A percentile compares a stretch with the other conserved stretches of the same genome.
phyloP scores from a whole-genome alignment of 2,113 vertebrate species.

The Dasyprocta punctata region DNA sequence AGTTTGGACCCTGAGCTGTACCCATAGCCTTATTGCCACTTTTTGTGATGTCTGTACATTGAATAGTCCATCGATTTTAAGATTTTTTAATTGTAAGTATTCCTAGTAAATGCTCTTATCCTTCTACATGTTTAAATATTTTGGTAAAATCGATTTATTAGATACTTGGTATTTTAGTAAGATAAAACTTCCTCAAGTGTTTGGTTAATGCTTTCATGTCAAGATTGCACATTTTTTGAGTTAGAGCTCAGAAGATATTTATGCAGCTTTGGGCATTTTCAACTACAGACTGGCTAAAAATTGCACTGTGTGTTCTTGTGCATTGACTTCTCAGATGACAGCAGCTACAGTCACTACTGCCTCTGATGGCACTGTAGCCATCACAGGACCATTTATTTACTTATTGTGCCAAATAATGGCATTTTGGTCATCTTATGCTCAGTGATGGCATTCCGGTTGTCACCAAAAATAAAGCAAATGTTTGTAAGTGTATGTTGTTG shows the following conservation, averaged over 20 bases:
- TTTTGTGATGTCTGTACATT: conserved; percentile 12
- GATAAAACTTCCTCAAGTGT: conserved; percentile 51
- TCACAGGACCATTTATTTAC: conserved; percentile 7
- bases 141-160: conserved; percentile 66
- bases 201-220: conserved; percentile 67
- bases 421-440: background rate
- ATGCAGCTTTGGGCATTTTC: conserved; percentile 53
- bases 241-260: conserved; percentile 44
- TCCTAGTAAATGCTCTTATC: conserved; percentile 61
- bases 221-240: conserved; percentile 57
- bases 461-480: background rate
- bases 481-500: conserved; percentile 54
- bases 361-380: background rate
- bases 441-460: conserved; percentile 28
- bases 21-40: background rate
- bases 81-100: conserved; percentile 56
- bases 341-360: background rate
- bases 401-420: conserved; percentile 9
- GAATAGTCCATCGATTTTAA: conserved; percentile 70
- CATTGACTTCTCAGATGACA: background rate
- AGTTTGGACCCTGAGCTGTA: background rate
- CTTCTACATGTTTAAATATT: conserved; percentile 72
- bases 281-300: conserved; percentile 37
- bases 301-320: conserved; percentile 43
- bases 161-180: conserved; percentile 71